phyloP scores from a whole-genome alignment of 2,888 invertebrate genomes.

The Noctua janthina region DNA sequence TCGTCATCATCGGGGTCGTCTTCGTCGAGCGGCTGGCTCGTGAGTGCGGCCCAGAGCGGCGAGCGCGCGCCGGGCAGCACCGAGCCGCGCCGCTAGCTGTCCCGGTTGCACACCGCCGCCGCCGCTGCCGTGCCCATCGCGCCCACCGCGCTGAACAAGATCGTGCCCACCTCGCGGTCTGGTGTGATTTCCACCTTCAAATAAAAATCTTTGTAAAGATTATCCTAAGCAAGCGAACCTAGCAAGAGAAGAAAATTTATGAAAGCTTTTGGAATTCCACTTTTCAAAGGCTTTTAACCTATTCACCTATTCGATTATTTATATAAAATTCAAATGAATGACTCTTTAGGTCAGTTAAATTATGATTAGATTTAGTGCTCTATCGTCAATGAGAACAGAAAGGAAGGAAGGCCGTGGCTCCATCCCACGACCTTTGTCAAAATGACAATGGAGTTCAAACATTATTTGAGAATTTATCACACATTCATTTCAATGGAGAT shows the following conservation, averaged over 20 bases:
- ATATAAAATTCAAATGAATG: not conserved
- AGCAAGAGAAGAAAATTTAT: not conserved
- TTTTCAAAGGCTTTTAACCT: not conserved
- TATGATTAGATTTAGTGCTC: slow-evolving; percentile 19
- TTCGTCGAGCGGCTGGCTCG: slow-evolving; percentile 91
- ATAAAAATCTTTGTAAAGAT: not conserved
- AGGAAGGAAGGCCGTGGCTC: slow-evolving; percentile 30
- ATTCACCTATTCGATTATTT: not conserved
- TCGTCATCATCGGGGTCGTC: slow-evolving; percentile 79
- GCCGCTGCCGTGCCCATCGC: slow-evolving; percentile 85
- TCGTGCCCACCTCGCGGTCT: slow-evolving; percentile 87
- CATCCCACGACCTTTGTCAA: slow-evolving; percentile 34
- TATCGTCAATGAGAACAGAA: slow-evolving; percentile 41
- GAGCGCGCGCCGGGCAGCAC: slow-evolving; percentile 89
- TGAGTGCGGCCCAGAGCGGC: slow-evolving; percentile 95
- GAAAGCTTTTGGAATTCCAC: not conserved
- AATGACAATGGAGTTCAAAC: slow-evolving; percentile 29
- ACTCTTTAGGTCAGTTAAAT: slow-evolving; percentile 5
- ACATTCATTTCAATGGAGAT: slow-evolving; percentile 25
- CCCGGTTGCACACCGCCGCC: slow-evolving; percentile 84
- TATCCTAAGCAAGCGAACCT: too few species aligned
- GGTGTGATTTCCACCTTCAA: slow-evolving; percentile 88
- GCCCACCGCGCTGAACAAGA: slow-evolving; percentile 75
- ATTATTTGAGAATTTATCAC: slow-evolving; percentile 35
- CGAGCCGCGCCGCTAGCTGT: slow-evolving; percentile 91